These are phyloP conservation scores for Neodiprion fabricii DNA, from an alignment of 1,140 invertebrate genomes.

Conservation along the genomic window DNA sequence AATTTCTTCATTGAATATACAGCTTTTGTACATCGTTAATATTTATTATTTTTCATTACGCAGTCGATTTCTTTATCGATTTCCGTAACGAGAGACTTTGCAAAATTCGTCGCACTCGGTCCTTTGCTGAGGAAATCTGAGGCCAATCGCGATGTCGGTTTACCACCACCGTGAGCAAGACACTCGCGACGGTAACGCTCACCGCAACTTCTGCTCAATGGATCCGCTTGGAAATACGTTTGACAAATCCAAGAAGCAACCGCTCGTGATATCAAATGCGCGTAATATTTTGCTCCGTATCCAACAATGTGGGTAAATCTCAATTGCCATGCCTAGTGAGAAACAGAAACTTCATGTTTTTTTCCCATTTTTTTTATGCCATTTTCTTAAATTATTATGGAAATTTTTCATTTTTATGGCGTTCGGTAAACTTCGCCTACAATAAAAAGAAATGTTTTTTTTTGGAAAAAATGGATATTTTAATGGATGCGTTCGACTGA, in stretches of 20 bases:
- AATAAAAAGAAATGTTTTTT: too few relatives aligned
- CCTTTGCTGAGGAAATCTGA: slow-evolving; percentile 64
- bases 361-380: too few relatives aligned
- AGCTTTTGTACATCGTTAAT: background rate
- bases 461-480: too few relatives aligned
- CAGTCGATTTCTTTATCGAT: slow-evolving; percentile 54
- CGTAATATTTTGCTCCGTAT: slow-evolving; percentile 95
- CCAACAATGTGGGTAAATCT: slow-evolving; percentile 92
- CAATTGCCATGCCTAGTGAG: slow-evolving; percentile 82
- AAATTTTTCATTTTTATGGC: too few relatives aligned
- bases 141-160: slow-evolving; percentile 71
- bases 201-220: slow-evolving; percentile 75
- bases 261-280: slow-evolving; percentile 88
- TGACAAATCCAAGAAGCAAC: slow-evolving; percentile 90
- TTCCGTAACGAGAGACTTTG: slow-evolving; percentile 57
- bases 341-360: background rate
- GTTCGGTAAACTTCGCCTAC: too few relatives aligned
- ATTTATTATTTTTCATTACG: slow-evolving; percentile 42
- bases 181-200: slow-evolving; percentile 75
- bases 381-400: too few relatives aligned
- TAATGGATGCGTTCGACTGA: too few relatives aligned
- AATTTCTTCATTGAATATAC: too few relatives aligned
- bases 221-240: slow-evolving; percentile 78
- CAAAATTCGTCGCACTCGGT: slow-evolving; percentile 51
- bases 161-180: slow-evolving; percentile 81